A percentile compares a stretch with the other conserved stretches of the same genome.
These are phyloP conservation scores for Crax fasciolata DNA, from an alignment of 2,797 vertebrate species.

Conservation along the genomic window DNA sequence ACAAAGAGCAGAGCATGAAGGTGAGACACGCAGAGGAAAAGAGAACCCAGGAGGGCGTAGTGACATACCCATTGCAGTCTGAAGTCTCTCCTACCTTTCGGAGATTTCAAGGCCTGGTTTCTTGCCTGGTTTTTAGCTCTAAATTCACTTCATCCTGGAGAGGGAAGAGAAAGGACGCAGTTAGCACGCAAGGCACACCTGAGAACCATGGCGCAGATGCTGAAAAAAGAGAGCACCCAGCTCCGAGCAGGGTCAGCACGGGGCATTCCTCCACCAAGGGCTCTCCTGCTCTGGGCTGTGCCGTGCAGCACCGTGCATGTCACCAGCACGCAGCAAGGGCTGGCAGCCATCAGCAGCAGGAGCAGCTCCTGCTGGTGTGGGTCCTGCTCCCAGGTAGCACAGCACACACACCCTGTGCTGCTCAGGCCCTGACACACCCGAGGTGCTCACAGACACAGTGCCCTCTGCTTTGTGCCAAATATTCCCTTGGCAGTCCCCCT, in stretches of 20 bases:
- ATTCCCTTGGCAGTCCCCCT: neutral
- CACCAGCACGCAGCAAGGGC: neutral
- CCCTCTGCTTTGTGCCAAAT: neutral
- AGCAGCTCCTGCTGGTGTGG: neutral
- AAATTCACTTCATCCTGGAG: conserved; percentile 84
- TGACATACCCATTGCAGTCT: conserved; percentile 79
- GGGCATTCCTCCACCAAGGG: neutral
- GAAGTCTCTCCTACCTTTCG: conserved; percentile 79
- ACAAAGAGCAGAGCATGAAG: neutral
- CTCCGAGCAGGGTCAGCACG: fast-evolving
- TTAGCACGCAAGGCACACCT: neutral
- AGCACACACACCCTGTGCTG: neutral
- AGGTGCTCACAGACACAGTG: neutral
- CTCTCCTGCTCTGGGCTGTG: neutral
- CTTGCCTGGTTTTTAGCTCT: conserved; percentile 56
- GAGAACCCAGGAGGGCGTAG: conserved; percentile 63
- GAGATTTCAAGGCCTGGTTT: conserved; percentile 72
- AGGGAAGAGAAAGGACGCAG: conserved; percentile 34
- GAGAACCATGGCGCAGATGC: neutral
- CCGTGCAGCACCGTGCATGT: neutral
- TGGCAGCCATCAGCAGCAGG: neutral
- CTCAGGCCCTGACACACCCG: neutral
- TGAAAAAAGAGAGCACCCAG: neutral
- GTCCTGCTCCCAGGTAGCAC: neutral
- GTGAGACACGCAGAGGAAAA: conserved; percentile 55